Percentiles rank a stretch among this genome's conserved stretches.
These are phyloP conservation scores for Teleogryllus occipitalis DNA, from an alignment of 1,140 invertebrate species.

Conservation along the genomic window DNA sequence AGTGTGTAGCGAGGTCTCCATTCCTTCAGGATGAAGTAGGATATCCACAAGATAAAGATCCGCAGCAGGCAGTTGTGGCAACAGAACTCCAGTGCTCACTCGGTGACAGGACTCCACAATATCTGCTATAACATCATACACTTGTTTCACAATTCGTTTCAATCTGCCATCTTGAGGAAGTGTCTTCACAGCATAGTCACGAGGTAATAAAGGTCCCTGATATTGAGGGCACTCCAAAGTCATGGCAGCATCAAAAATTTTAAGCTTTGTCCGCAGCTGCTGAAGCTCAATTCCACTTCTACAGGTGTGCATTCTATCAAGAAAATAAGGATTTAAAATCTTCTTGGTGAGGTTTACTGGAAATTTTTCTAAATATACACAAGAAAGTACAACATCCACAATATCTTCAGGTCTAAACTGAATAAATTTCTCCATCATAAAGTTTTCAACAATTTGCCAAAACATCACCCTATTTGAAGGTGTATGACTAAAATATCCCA, in stretches of 20 bases:
- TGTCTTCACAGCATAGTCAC: constrained; percentile 40
- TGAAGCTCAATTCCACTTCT: constrained; percentile 29
- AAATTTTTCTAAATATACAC: constrained; percentile 54
- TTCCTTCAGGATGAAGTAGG: constrained; percentile 44
- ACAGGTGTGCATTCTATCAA: constrained; percentile 46
- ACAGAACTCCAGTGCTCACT: constrained; percentile 34
- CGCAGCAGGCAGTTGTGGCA: constrained; percentile 44
- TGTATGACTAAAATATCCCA: constrained; percentile 53
- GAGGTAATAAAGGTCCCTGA: constrained; percentile 48
- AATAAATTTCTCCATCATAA: constrained; percentile 48
- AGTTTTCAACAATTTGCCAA: constrained; percentile 49
- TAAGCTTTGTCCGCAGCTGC: constrained; percentile 42
- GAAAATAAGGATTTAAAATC: constrained; percentile 53
- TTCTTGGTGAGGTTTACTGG: constrained; percentile 53
- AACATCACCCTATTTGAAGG: constrained; percentile 46
- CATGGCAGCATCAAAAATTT: constrained; percentile 55
- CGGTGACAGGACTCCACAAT: constrained; percentile 19
- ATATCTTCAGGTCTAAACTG: constrained; percentile 50
- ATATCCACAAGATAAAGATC: constrained; percentile 54
- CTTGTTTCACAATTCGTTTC: constrained; percentile 41
- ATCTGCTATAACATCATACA: constrained; percentile 38
- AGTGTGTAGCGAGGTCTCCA: constrained; percentile 34
- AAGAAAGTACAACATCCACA: constrained; percentile 53
- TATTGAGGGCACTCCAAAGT: constrained; percentile 52
- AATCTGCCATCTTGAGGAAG: constrained; percentile 46